Base-by-base conservation (phyloP, 2,797 vertebrate genomes). In the Poecilia picta region DNA sequence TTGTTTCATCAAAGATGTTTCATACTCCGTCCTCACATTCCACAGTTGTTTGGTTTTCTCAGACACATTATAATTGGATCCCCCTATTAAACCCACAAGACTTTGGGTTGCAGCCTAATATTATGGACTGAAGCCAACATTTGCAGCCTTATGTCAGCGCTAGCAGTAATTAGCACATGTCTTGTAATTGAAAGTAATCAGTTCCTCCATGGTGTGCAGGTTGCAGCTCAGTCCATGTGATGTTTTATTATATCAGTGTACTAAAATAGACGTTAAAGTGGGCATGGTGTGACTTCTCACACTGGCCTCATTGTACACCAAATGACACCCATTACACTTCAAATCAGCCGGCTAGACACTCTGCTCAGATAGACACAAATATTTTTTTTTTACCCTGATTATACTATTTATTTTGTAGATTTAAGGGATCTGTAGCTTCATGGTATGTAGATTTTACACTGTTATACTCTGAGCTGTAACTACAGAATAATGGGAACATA, bases 171-270 rank as follows among this genome's bases (percentile, higher is more conserved):
- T 92, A 92, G 87, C 84, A 28, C 88, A 91, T 75, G 72, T 81
- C 84, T 49, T 90, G 89, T 93, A 91, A 94, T 91, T 93, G 88
- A 90, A 91, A 85, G 84, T 85, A 88, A 94, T 92, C 88, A 88
- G 86, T 91, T 91, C 70, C 68, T 72, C 71, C 82, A 78, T 49
- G 82, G 81, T 76, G 78, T 76, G 36, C 36, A 41, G 39, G 66
- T 10, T 43, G 39, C 66, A 68, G 18, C 64, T 68, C 39, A 25
- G 66, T 43, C 39, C 84, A 66, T 68, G 55, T 4, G 68, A 72
- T 70, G 77, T 89, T 88, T 93, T 83, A 85, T 83, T 83, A 79
- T 18, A 86, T 82, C 64, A 46, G 77, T 72, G 57, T 66, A 87
- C 64, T 78, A 81, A 89, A 91, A 92, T 93, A 91, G 89, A 78